Base-by-base conservation (phyloP, 2,797 vertebrate species). In the Myotis daubentonii region DNA sequence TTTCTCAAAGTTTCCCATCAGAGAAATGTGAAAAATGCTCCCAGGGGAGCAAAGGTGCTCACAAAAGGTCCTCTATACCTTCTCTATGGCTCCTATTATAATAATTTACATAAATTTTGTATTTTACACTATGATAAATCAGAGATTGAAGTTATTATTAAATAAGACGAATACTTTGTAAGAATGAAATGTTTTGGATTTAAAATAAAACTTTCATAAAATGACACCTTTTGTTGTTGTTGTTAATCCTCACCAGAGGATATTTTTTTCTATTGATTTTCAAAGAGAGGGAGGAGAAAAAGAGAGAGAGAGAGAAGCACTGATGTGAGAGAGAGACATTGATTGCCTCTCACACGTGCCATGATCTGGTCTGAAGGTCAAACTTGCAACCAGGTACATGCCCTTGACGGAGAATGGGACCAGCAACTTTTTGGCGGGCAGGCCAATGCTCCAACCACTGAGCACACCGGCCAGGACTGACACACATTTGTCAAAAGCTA, bases 151-250 rank as follows among this genome's bases (percentile, higher is more conserved):
- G 38, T 19, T 44, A 74, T 65, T 91, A 91, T 20, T 87, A 87
- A 80, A 78, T 44, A 80, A 92, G 89, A 95, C 10, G 8, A 94
- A 36, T 90, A 44, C 20, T 91, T 57, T 65, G 0, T 89, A 93
- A 62, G 36, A 93, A 66, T 79, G 41, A 80, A 44, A 79, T 51
- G 13, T 60, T 86, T 57, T 81, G 6, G 19, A 80, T 95, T 94
- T 80, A 41, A 84, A 94, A 84, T 70, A 57, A 94, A 94, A 62
- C 15, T 51, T 81, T 91, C 38, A 20, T 66, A 60, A 74, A 68
- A 78, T 33, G 15, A 51, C 33, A 93, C 16, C 57, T 60, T 60
- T 60, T 60, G 11, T 60, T 51, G 17, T 60, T 60, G 17, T 51
- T 60, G 57, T 60, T 60, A 60, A 62, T 13, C 28, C 60, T 62